Conservation (phyloP, 2,797 vertebrate genomes). For the Sebastes taczanowskii region DNA sequence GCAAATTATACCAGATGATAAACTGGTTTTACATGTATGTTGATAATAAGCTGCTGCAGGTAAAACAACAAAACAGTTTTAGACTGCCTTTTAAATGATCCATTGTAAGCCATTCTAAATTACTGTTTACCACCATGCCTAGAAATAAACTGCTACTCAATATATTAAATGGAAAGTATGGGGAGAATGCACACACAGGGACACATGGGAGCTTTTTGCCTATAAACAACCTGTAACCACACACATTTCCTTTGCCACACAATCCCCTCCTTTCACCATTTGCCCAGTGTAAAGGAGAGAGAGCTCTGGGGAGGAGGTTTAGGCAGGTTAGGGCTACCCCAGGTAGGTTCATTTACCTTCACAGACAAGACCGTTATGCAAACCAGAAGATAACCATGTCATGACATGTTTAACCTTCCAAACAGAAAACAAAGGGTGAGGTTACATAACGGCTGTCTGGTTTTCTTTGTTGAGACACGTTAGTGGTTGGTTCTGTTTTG, state of each 20-base stretch:
- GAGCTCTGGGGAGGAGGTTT: not conserved
- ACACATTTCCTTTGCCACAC: constrained; percentile 44
- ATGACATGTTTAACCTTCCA: constrained; percentile 25
- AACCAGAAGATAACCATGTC: constrained; percentile 5
- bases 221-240: constrained; percentile 42
- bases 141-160: constrained; percentile 11
- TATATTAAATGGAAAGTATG: constrained; percentile 49
- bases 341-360: not conserved
- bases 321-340: not conserved
- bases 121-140: not conserved
- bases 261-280: constrained; percentile 51
- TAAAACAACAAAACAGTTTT: not conserved
- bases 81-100: constrained; percentile 12
- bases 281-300: not conserved
- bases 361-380: not conserved
- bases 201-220: constrained; percentile 44
- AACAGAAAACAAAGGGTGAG: constrained; percentile 34
- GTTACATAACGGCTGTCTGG: constrained; percentile 1
- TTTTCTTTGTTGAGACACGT: constrained; percentile 33
- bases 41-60: not conserved
- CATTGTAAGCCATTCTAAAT: not conserved
- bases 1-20: not conserved
- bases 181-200: constrained; percentile 41
- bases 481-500: not conserved
- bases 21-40: not conserved